Conservation (phyloP, 2,113 vertebrate genomes). For the Lathamus discolor region DNA sequence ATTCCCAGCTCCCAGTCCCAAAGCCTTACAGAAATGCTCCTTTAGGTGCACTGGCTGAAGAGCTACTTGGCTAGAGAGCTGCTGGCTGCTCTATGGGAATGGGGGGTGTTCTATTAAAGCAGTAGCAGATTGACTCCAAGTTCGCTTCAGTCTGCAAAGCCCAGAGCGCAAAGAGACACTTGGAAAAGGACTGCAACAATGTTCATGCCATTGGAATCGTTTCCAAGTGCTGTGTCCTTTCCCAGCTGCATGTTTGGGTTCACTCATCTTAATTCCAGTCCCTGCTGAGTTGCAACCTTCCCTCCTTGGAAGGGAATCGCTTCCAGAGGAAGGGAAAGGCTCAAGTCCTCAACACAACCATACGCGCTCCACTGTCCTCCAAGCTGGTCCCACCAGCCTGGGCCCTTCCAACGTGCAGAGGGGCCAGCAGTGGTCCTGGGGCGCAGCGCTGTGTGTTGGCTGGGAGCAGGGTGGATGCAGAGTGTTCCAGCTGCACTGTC, state of each 20-base stretch:
- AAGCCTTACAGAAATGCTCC: constrained; percentile 25
- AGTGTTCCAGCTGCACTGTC: constrained; percentile 37
- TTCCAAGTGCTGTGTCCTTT: constrained; percentile 30
- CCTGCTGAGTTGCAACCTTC: constrained; percentile 42
- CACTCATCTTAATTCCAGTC: constrained; percentile 38
- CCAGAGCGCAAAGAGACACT: neutral
- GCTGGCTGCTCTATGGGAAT: neutral
- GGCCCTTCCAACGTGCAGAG: neutral
- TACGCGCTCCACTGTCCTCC: neutral
- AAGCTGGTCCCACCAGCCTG: neutral
- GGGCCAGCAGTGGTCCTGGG: neutral
- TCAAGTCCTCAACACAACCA: neutral
- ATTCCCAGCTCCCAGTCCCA: constrained; percentile 1
- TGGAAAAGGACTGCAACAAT: neutral
- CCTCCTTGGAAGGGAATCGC: constrained; percentile 26
- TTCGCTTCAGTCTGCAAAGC: neutral
- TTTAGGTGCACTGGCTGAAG: constrained; percentile 19
- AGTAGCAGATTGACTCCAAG: neutral
- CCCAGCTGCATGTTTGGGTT: constrained; percentile 70
- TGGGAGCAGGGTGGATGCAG: neutral
- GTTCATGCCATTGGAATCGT: neutral
- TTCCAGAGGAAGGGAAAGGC: neutral
- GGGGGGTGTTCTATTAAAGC: neutral
- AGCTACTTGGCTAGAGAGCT: neutral
- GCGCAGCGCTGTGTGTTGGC: neutral